These are phyloP conservation scores for Crioceris asparagi DNA, from an alignment of 2,888 invertebrate genomes.

Conservation along the genomic window DNA sequence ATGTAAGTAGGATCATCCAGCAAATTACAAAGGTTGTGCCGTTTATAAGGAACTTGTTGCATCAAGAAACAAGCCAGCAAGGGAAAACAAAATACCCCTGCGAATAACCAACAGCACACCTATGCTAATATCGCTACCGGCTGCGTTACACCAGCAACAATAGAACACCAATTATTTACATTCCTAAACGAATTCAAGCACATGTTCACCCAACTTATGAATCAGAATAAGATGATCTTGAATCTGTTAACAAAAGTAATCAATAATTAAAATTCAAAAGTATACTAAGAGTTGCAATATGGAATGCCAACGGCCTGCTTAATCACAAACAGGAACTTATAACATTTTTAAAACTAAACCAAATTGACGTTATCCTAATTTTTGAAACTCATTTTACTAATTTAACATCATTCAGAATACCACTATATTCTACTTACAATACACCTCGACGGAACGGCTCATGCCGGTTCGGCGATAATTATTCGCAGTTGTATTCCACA, in stretches of 20 bases:
- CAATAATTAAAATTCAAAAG: neutral
- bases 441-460: constrained; percentile 11
- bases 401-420: constrained; percentile 6
- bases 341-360: neutral
- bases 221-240: constrained; percentile 8
- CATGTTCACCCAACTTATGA: constrained; percentile 7
- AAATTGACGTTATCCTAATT: constrained; percentile 14
- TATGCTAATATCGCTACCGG: neutral
- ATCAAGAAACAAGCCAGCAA: no score
- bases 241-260: constrained; percentile 6
- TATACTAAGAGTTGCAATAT: constrained; percentile 2
- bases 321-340: constrained; percentile 3
- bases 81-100: no score
- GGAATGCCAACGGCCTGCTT: constrained; percentile 11
- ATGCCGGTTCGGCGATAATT: constrained; percentile 12
- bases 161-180: constrained; percentile 2
- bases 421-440: constrained; percentile 7
- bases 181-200: constrained; percentile 8
- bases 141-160: no score
- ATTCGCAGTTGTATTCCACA: constrained; percentile 10
- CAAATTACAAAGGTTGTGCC: constrained; percentile 8
- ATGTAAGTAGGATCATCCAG: constrained; percentile 6
- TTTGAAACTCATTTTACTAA: constrained; percentile 16
- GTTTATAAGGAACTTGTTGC: no score
- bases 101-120: no score